Conservation (phyloP, 2,797 vertebrate species). For the Hemitrygon akajei region DNA sequence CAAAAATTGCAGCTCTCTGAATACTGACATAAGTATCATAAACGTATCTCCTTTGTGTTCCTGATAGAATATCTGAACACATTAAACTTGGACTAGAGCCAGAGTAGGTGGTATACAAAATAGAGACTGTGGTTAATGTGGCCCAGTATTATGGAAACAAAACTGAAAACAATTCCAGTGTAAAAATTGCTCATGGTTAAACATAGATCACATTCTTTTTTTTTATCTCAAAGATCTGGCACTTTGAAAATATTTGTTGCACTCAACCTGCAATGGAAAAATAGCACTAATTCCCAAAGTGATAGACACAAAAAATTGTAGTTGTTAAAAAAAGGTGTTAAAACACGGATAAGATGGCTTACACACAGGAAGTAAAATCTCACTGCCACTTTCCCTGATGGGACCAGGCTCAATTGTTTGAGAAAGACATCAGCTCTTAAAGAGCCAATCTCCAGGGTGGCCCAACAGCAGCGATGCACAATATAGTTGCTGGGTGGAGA, state of each 20-base stretch:
- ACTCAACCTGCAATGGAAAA: too few relatives aligned
- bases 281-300: too few relatives aligned
- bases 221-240: neutral
- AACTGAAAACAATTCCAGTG: neutral
- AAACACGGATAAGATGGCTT: too few relatives aligned
- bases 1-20: neutral
- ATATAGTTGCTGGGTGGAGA: too few relatives aligned
- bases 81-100: neutral
- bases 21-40: neutral
- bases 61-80: neutral
- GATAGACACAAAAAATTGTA: too few relatives aligned
- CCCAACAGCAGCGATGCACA: too few relatives aligned
- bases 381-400: too few relatives aligned
- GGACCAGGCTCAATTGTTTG: too few relatives aligned
- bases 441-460: too few relatives aligned
- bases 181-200: neutral
- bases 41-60: neutral
- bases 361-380: too few relatives aligned
- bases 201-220: neutral
- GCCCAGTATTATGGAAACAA: neutral
- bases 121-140: neutral
- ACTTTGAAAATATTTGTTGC: neutral
- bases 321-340: too few relatives aligned
- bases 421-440: too few relatives aligned
- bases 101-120: neutral